Conservation (phyloP, 2,113 vertebrate genomes). For the Symphodus melops region DNA sequence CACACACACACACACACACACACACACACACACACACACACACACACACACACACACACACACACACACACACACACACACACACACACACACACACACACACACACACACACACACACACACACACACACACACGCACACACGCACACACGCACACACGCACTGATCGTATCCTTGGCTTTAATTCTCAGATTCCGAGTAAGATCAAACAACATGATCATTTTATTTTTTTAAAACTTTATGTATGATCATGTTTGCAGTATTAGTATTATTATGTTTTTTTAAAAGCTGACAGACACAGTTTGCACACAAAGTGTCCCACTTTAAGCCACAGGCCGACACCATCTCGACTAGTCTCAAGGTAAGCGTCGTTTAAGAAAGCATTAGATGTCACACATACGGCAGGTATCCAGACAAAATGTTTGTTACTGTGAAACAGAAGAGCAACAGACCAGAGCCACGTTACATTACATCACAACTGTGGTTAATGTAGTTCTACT, state of each 20-base stretch:
- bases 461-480: conserved; percentile 1
- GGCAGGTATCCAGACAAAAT: not conserved
- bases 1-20: conserved; percentile 29
- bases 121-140: too few species aligned
- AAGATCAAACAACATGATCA: conserved; percentile 22
- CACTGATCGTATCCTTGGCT: not conserved
- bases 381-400: not conserved
- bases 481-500: not conserved
- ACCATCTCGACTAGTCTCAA: too few species aligned
- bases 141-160: conserved; percentile 30
- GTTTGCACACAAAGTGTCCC: not conserved
- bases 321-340: too few species aligned
- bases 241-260: not conserved
- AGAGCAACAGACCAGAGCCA: not conserved
- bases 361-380: not conserved
- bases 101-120: conserved; percentile 31
- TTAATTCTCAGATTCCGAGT: conserved; percentile 21
- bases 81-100: conserved; percentile 25
- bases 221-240: conserved; percentile 23
- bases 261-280: not conserved
- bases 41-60: conserved; percentile 31
- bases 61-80: conserved; percentile 26
- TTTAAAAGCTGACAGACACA: not conserved
- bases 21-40: conserved; percentile 33
- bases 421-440: not conserved